Percentiles rank a stretch among this genome's conserved stretches.
phyloP scores from a whole-genome alignment of 2,888 invertebrate genomes.

The Girardia tigrina region DNA sequence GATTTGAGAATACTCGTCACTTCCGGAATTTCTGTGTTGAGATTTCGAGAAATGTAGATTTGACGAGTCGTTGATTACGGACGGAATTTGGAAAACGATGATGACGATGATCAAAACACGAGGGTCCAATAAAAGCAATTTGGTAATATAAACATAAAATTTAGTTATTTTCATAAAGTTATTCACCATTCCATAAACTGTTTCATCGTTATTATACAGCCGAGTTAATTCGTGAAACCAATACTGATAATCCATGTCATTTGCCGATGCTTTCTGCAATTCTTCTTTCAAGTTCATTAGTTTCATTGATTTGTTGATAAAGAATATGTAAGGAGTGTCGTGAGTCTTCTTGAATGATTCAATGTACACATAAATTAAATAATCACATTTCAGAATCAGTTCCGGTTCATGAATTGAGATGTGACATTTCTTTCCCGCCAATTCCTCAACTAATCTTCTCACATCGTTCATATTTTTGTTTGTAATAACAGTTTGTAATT shows the following conservation, averaged over 20 bases:
- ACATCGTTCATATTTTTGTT: neutral
- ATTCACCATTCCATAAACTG: neutral
- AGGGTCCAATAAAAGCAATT: neutral
- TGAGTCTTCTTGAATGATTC: neutral
- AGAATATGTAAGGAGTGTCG: neutral
- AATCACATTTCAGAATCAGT: neutral
- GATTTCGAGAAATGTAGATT: neutral
- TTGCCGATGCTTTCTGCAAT: neutral
- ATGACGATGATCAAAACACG: neutral
- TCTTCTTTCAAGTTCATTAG: neutral
- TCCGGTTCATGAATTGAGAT: neutral
- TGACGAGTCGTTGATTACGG: neutral
- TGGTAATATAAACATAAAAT: neutral
- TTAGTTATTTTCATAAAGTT: neutral
- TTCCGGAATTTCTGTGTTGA: slow-evolving; percentile 58
- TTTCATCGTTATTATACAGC: neutral
- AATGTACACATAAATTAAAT: neutral
- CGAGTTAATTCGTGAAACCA: neutral
- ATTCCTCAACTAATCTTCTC: neutral
- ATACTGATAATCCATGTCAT: neutral
- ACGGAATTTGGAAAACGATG: too few relatives aligned
- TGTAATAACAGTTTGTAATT: neutral
- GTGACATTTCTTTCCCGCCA: neutral
- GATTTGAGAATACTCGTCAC: slow-evolving; percentile 93
- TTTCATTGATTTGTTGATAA: neutral